Base-by-base conservation (phyloP, 2,113 vertebrate species). In the Odocoileus hemionus region DNA sequence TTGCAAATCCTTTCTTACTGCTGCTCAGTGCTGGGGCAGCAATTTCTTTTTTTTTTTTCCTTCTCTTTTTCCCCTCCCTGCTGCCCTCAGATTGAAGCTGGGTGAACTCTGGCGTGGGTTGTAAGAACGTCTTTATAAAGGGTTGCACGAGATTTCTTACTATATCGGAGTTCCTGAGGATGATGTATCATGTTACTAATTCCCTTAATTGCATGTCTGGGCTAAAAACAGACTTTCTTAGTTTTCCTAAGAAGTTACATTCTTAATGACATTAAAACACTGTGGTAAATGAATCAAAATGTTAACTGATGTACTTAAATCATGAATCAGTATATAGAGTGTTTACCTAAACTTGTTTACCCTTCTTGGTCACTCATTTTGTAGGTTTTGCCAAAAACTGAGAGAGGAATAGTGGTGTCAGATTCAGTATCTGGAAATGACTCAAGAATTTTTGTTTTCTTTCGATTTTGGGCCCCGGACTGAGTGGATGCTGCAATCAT, bases 151-250 rank as follows among this genome's bases (percentile, higher is more conserved):
- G 97, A 96, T 94, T 97, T 97, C 98, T 98, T 95, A 91, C 94
- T 92, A 61, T 98, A 97, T 97, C 86, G 76, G 96, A 95, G 98
- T 97, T 98, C 96, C 89, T 90, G n/a, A 89, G 89, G 98, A 97
- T 97, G 98, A 98, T 78, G 96, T 97, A 98, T 99, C 98, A 4
- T 58, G 54, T 99, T 99, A 98, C 99, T 99, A 99, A 99, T 99
- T 98, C 98, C 98, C 98, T 96, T 99, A 99, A 99, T 99, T 99
- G 98, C 98, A 99, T 98, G 98, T 98, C 98, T 98, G 98, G 98
- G 98, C 98, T 99, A 98, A 98, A 99, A 98, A 98, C 98, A 99
- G 98, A 97, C 98, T 91, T 89, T 97, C 95, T 97, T 98, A 98
- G 98, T 99, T 99, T 99, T 98, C 98, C 98, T 98, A 98, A 99